Conservation (phyloP, 2,113 vertebrate genomes). For the Microcebus lehilahytsara region DNA sequence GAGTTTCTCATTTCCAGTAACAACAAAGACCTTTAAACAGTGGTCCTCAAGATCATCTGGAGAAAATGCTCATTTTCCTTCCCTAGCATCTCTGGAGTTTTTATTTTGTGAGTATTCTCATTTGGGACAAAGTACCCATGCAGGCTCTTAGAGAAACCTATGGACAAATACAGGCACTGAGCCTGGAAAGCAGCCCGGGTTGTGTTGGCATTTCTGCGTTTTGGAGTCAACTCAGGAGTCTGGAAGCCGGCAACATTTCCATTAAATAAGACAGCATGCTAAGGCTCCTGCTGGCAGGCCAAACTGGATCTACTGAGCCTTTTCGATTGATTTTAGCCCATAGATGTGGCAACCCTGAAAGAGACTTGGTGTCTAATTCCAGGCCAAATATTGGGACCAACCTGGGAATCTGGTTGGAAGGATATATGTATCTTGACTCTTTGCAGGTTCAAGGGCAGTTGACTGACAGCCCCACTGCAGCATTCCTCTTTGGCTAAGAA, state of each 20-base stretch:
- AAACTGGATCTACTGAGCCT: neutral
- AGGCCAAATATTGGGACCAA: neutral
- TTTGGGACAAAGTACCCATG: neutral
- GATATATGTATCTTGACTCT: neutral
- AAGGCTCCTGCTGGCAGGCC: neutral
- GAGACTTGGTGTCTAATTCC: neutral
- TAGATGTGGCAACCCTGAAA: neutral
- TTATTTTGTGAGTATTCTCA: neutral
- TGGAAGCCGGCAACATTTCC: slow-evolving; percentile 40
- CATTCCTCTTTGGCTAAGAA: neutral
- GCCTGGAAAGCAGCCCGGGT: slow-evolving; percentile 67
- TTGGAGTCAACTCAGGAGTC: slow-evolving; percentile 60
- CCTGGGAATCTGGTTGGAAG: neutral
- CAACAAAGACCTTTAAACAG: neutral
- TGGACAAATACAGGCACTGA: neutral
- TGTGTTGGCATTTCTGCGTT: slow-evolving; percentile 50
- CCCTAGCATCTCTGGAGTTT: neutral
- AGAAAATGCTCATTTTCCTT: neutral
- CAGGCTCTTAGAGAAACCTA: neutral
- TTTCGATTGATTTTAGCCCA: neutral
- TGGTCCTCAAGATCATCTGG: neutral
- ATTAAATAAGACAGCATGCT: neutral
- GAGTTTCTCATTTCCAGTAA: neutral
- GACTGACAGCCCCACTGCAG: neutral
- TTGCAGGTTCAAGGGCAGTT: neutral